Evolutionary conservation across 2,113 vertebrate species (phyloP).

Genomic region (Acanthochromis polyacanthus): DNA sequence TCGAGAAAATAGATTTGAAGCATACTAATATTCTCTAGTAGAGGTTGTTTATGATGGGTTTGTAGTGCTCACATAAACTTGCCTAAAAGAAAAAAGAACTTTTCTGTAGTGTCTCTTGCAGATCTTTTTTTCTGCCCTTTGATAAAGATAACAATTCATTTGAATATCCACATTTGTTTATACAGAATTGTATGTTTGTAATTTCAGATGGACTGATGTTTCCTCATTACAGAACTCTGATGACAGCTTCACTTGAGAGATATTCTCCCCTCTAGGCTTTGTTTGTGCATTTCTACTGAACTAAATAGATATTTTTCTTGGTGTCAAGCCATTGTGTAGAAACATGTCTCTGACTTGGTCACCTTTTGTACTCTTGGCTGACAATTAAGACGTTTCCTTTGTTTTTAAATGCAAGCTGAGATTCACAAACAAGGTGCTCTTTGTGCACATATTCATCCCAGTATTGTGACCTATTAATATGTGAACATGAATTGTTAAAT

Average conservation of each 20-base stretch:
- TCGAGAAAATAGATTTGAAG: neutral
- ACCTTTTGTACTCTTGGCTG: neutral
- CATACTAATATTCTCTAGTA: neutral
- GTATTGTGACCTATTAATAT: slow-evolving; percentile 12
- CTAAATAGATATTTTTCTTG: neutral
- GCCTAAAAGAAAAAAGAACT: neutral
- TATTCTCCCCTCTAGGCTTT: neutral
- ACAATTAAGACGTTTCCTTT: neutral
- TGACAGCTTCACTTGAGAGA: neutral
- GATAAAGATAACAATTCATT: neutral
- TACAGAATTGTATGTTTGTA: neutral
- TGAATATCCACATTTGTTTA: neutral
- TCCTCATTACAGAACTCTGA: neutral
- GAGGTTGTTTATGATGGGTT: neutral
- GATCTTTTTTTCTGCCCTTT: neutral
- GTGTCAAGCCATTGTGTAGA: neutral
- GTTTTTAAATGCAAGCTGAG: slow-evolving; percentile 2
- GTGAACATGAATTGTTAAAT: slow-evolving; percentile 9
- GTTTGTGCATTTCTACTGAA: neutral
- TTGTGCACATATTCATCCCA: neutral
- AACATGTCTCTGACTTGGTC: neutral
- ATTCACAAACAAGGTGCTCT: neutral
- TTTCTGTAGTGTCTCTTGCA: neutral
- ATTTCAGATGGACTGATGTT: neutral
- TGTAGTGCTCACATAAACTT: neutral